Evolutionary conservation across 2,797 vertebrate genomes (phyloP).

Genomic region (Dicrostonyx torquatus): DNA sequence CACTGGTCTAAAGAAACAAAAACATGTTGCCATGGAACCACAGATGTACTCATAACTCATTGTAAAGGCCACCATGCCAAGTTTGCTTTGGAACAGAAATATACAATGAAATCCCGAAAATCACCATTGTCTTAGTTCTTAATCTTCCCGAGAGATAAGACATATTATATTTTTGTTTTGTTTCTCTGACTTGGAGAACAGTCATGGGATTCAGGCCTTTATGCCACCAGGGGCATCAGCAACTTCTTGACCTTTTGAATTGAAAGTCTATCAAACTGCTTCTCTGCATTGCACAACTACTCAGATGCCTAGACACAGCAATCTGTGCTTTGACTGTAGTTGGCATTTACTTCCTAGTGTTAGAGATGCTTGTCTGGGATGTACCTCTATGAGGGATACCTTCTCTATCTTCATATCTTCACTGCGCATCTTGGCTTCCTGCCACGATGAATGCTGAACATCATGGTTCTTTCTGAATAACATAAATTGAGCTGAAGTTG

Average conservation of each 20-base stretch:
- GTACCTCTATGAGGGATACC: conserved; percentile 50
- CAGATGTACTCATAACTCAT: conserved; percentile 1
- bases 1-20: neutral
- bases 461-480: conserved; percentile 55
- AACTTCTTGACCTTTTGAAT: conserved; percentile 62
- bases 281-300: conserved; percentile 59
- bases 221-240: neutral
- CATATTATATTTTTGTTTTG: neutral
- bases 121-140: neutral
- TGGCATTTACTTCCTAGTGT: conserved; percentile 55
- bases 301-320: conserved; percentile 57
- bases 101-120: neutral
- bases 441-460: conserved; percentile 68
- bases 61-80: neutral
- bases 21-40: neutral
- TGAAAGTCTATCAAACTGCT: conserved; percentile 66
- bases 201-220: neutral
- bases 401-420: conserved; percentile 62
- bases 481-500: conserved; percentile 61
- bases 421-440: conserved; percentile 69
- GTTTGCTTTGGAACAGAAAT: conserved; percentile 5
- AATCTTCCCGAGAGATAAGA: neutral
- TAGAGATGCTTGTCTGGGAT: conserved; percentile 40
- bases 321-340: conserved; percentile 66
- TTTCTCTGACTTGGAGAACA: neutral